A percentile compares a stretch with the other conserved stretches of the same genome.
phyloP scores from a whole-genome alignment of 2,113 vertebrate species.

The Pipra filicauda region DNA sequence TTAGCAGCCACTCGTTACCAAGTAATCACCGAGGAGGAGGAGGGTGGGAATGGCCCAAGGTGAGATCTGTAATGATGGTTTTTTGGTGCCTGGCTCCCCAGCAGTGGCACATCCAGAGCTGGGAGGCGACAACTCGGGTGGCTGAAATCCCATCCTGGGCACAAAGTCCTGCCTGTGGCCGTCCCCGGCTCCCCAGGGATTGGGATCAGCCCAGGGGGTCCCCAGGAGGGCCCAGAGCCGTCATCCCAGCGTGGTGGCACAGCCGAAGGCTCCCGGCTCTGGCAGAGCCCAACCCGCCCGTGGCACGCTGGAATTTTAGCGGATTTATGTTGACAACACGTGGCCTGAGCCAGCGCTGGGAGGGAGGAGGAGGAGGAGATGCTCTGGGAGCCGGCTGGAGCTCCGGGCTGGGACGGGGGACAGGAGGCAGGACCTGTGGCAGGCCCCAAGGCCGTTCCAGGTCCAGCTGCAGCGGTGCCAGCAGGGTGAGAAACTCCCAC shows the following conservation, averaged over 20 bases:
- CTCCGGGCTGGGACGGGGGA: neutral
- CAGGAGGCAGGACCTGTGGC: neutral
- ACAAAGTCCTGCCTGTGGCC: accelerated
- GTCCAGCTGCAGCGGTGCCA: neutral
- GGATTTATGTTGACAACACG: neutral
- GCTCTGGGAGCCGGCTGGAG: accelerated
- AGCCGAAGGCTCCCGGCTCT: too few species aligned
- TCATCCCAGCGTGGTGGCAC: accelerated
- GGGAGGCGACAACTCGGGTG: neutral
- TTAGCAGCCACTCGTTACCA: conserved; percentile 30
- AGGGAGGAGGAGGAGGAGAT: neutral
- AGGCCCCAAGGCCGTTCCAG: neutral
- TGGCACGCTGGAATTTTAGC: accelerated
- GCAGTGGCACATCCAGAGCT: neutral
- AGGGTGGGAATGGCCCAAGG: neutral
- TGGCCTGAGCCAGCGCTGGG: accelerated
- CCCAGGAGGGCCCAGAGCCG: neutral
- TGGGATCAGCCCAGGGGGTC: neutral
- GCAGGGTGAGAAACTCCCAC: neutral
- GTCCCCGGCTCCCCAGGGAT: accelerated
- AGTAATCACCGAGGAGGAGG: neutral
- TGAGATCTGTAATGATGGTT: neutral
- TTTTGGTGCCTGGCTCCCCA: neutral
- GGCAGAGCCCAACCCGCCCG: neutral
- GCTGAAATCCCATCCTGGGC: neutral